A percentile compares a stretch with the other conserved stretches of the same genome.
These are phyloP conservation scores for Reinhardtius hippoglossoides DNA, from an alignment of 2,113 vertebrate species.

Conservation along the genomic window DNA sequence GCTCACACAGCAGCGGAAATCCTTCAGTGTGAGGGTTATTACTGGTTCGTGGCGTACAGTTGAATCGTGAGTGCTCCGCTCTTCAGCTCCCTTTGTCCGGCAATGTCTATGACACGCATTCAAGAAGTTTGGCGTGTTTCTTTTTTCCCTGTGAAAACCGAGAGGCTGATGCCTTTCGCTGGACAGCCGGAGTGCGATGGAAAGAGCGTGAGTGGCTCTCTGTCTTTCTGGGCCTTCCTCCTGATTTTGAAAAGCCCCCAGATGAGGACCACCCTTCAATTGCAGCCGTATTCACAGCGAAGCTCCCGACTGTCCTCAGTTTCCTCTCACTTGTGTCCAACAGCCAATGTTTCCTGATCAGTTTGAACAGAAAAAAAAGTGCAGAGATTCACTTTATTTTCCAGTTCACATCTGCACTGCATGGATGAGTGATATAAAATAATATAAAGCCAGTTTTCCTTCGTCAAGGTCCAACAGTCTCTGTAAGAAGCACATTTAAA, in stretches of 20 bases:
- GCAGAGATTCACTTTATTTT: conserved; percentile 3
- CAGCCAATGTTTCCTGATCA: not conserved
- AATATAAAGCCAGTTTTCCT: too few relatives aligned
- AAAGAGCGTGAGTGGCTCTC: conserved; percentile 51
- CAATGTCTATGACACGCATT: conserved; percentile 30
- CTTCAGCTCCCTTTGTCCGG: conserved; percentile 54
- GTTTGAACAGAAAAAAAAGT: not conserved
- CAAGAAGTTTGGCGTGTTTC: conserved; percentile 57
- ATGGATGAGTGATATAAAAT: not conserved
- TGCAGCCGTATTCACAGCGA: conserved; percentile 37
- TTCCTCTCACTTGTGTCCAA: conserved; percentile 4
- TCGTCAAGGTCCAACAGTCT: too few relatives aligned
- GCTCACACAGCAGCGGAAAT: conserved; percentile 74
- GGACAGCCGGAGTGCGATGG: conserved; percentile 50
- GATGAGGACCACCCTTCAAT: conserved; percentile 39
- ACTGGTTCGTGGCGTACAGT: conserved; percentile 61
- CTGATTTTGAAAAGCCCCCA: conserved; percentile 53
- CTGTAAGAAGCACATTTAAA: too few relatives aligned
- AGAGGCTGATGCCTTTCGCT: conserved; percentile 51
- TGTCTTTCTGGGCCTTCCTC: conserved; percentile 45
- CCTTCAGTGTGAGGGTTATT: conserved; percentile 68
- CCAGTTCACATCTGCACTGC: not conserved
- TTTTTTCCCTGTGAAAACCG: conserved; percentile 31
- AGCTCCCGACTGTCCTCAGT: conserved; percentile 21
- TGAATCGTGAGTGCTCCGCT: conserved; percentile 53